Evolutionary conservation across 53 echinoderm and acorn worm genomes (phyloP).

Genomic region (Actinopyga echinites): DNA sequence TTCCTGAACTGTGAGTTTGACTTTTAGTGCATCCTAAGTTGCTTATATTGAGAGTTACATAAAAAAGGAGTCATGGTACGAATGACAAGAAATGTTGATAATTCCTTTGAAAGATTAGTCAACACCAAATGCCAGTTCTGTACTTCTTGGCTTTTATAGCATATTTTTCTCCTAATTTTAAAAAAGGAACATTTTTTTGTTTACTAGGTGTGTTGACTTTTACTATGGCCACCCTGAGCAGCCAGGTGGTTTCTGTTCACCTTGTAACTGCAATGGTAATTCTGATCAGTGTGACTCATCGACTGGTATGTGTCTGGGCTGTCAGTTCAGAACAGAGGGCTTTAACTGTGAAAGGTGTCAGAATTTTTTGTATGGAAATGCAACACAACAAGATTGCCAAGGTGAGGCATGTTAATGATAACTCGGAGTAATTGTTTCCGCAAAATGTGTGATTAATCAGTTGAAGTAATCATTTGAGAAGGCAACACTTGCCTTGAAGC

Average conservation of each 20-base stretch:
- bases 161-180: neutral
- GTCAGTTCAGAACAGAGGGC: constrained; percentile 74
- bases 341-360: constrained; percentile 86
- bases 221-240: constrained; percentile 72
- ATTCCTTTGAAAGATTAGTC: too few relatives aligned
- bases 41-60: too few relatives aligned
- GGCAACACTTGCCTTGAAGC: too few relatives aligned
- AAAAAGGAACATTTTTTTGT: neutral
- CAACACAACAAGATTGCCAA: constrained; percentile 73
- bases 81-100: too few relatives aligned
- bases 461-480: too few relatives aligned
- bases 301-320: constrained; percentile 81
- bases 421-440: too few relatives aligned
- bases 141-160: too few relatives aligned
- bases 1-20: too few relatives aligned
- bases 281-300: constrained; percentile 60
- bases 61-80: too few relatives aligned
- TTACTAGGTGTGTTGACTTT: constrained; percentile 71
- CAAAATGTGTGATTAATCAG: too few relatives aligned
- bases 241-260: constrained; percentile 74
- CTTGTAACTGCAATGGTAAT: constrained; percentile 84
- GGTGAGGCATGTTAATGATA: constrained; percentile 52
- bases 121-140: too few relatives aligned
- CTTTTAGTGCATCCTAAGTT: too few relatives aligned
- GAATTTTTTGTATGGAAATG: constrained; percentile 76